Conservation (phyloP, 1,140 invertebrate species). For the Orchesella cincta region DNA sequence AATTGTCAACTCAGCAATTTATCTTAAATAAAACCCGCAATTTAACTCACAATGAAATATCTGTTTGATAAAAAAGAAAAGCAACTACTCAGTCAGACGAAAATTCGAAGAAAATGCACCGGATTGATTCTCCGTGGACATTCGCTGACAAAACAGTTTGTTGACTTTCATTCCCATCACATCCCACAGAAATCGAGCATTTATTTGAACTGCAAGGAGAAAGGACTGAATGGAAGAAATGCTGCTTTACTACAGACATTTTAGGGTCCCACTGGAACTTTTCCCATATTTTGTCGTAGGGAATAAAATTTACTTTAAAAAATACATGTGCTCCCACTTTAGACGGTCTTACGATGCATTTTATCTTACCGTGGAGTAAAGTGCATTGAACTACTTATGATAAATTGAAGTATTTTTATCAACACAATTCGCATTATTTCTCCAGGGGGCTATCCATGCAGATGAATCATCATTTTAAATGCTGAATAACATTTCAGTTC, state of each 20-base stretch:
- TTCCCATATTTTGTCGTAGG: neutral
- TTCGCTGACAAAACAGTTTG: slow-evolving; percentile 23
- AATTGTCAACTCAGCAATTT: slow-evolving; percentile 26
- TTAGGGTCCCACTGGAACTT: slow-evolving; percentile 1
- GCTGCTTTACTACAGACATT: neutral
- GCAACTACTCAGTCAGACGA: neutral
- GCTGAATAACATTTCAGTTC: too few species aligned
- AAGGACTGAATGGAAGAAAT: neutral
- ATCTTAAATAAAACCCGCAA: too few species aligned
- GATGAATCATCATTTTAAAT: too few species aligned
- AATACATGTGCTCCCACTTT: too few species aligned
- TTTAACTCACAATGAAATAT: too few species aligned
- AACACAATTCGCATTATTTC: too few species aligned
- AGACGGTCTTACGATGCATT: too few species aligned
- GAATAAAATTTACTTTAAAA: too few species aligned
- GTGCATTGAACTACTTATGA: too few species aligned
- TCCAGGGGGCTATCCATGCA: too few species aligned
- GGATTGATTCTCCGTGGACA: slow-evolving; percentile 21
- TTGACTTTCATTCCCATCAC: slow-evolving; percentile 13
- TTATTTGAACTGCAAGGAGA: neutral
- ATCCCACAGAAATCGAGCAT: neutral
- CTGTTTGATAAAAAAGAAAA: neutral
- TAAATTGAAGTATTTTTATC: too few species aligned
- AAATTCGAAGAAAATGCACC: neutral
- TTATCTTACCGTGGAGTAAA: too few species aligned